Conservation (phyloP, 1,140 invertebrate genomes). For the Meloidogyne floridensis region DNA sequence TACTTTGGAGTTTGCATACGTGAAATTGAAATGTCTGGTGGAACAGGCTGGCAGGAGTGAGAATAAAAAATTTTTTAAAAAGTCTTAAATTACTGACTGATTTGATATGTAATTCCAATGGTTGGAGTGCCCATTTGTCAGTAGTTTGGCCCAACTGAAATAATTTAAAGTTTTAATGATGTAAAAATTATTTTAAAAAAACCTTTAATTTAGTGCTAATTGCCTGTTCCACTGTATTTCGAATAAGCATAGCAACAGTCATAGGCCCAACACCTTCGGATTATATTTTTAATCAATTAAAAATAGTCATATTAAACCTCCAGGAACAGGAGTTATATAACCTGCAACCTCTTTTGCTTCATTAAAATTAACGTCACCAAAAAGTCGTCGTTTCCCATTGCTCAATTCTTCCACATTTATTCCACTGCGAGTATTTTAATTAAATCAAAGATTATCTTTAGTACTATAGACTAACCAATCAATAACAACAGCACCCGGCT, state of each 20-base stretch:
- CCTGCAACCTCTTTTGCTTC: conserved; percentile 79
- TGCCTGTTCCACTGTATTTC: conserved; percentile 80
- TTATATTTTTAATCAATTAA: conserved; percentile 67
- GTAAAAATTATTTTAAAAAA: background rate
- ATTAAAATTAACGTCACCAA: conserved; percentile 90
- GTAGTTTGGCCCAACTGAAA: background rate
- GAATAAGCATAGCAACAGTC: conserved; percentile 96
- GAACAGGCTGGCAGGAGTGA: conserved; percentile 47
- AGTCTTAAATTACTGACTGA: background rate
- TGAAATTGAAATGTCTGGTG: conserved; percentile 60
- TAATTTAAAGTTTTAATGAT: background rate
- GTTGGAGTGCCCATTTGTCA: conserved; percentile 30
- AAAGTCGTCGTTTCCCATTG: conserved; percentile 69
- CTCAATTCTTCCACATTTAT: conserved; percentile 89
- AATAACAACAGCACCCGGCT: conserved; percentile 96
- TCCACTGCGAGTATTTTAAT: conserved; percentile 69
- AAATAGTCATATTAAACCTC: conserved; percentile 95
- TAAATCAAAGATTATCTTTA: too few relatives aligned
- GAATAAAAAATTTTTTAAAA: background rate
- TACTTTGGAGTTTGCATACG: conserved; percentile 56
- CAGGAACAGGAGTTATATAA: conserved; percentile 93
- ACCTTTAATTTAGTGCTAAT: conserved; percentile 29
- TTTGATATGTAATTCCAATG: conserved; percentile 21
- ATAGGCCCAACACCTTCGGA: conserved; percentile 91
- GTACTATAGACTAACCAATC: conserved; percentile 74